Percentiles rank a stretch among this genome's conserved stretches.
These are phyloP conservation scores for Zosterops lateralis DNA, from an alignment of 2,113 vertebrate genomes.

Conservation along the genomic window DNA sequence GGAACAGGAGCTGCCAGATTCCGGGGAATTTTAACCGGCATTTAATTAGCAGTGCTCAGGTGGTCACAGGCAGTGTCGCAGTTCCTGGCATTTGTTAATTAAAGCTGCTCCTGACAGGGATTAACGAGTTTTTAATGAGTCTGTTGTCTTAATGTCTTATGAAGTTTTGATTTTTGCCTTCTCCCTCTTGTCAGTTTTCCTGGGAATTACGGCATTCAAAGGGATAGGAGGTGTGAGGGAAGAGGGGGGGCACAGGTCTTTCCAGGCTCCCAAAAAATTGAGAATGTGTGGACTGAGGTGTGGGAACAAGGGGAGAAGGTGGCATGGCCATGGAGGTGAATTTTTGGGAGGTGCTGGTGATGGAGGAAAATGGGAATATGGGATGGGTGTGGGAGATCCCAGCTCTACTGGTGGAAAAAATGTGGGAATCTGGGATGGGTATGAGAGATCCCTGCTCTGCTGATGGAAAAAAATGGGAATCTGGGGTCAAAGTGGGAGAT, in stretches of 20 bases:
- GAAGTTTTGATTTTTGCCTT: neutral
- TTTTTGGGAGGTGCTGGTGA: neutral
- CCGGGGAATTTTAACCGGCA: slow-evolving; percentile 51
- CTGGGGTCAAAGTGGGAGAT: neutral
- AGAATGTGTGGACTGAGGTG: neutral
- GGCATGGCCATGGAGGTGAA: accelerated
- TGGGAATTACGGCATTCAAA: neutral
- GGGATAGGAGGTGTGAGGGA: neutral
- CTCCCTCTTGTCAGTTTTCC: accelerated
- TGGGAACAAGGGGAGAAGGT: neutral
- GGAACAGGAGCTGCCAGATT: slow-evolving; percentile 43
- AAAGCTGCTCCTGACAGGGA: slow-evolving; percentile 56
- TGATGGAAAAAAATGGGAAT: too few species aligned
- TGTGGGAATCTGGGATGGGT: too few species aligned
- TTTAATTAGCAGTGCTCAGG: slow-evolving; percentile 65
- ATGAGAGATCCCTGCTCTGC: too few species aligned
- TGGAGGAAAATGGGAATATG: neutral
- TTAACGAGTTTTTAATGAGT: slow-evolving; percentile 61
- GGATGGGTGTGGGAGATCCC: too few species aligned
- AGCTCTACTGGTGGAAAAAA: too few species aligned
- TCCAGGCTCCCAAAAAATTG: accelerated
- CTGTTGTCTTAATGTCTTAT: slow-evolving; percentile 44
- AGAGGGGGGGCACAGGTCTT: accelerated
- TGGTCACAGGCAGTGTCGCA: slow-evolving; percentile 31
- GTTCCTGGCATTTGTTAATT: slow-evolving; percentile 62